A percentile compares a stretch with the other conserved stretches of the same genome.
Conservation (phyloP, 2,888 invertebrate species). For the Temnothorax unifasciatus region DNA sequence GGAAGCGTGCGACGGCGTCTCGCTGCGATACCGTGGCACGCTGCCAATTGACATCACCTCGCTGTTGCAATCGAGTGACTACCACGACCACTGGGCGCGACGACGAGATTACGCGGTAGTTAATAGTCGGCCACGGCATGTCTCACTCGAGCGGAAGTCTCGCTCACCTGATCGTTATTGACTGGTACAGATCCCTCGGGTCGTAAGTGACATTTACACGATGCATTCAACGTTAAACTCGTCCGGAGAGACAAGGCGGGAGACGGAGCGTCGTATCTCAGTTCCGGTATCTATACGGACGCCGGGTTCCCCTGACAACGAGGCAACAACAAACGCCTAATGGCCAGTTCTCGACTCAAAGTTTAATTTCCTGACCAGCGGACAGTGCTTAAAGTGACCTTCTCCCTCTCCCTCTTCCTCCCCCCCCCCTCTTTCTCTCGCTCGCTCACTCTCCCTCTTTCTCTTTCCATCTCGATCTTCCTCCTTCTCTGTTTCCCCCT, state of each 20-base stretch:
- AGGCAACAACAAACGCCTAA: slow-evolving; percentile 84
- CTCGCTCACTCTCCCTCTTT: slow-evolving; percentile 44
- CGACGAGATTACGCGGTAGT: slow-evolving; percentile 63
- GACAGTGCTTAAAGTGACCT: slow-evolving; percentile 81
- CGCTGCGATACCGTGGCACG: slow-evolving; percentile 9
- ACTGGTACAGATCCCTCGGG: slow-evolving; percentile 75
- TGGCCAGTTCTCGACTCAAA: slow-evolving; percentile 82
- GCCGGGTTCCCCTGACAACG: slow-evolving; percentile 83
- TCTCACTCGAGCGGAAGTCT: slow-evolving; percentile 66
- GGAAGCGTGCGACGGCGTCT: background rate
- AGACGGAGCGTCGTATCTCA: slow-evolving; percentile 80
- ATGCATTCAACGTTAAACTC: slow-evolving; percentile 79
- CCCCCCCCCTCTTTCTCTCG: slow-evolving; percentile 36
- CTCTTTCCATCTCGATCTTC: slow-evolving; percentile 41
- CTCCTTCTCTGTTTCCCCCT: slow-evolving; percentile 31
- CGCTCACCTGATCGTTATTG: slow-evolving; percentile 72
- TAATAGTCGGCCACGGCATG: slow-evolving; percentile 68
- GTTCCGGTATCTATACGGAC: slow-evolving; percentile 83
- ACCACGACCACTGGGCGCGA: slow-evolving; percentile 53
- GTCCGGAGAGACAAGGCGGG: slow-evolving; percentile 69
- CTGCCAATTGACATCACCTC: slow-evolving; percentile 18
- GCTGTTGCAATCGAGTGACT: slow-evolving; percentile 58
- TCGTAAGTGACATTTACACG: slow-evolving; percentile 81
- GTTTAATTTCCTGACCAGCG: slow-evolving; percentile 85
- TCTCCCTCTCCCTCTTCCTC: slow-evolving; percentile 48